phyloP scores from a whole-genome alignment of 2,113 vertebrate genomes.

The Elephas maximus region DNA sequence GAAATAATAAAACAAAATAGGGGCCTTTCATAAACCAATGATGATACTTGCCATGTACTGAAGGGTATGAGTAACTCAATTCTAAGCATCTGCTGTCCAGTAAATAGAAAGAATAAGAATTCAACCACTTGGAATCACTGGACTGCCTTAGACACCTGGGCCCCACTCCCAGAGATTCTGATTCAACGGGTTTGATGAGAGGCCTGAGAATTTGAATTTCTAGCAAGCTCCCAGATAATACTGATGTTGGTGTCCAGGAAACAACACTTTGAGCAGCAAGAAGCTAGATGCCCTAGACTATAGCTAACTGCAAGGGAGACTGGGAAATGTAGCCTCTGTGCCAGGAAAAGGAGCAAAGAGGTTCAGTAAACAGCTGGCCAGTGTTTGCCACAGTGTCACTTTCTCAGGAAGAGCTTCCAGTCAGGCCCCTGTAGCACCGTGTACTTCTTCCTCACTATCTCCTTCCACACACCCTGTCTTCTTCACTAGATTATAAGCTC shows the following conservation, averaged over 20 bases:
- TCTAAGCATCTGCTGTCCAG: not conserved
- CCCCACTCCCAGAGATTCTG: not conserved
- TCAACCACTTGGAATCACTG: not conserved
- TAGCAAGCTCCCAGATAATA: not conserved
- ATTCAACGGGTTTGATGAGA: not conserved
- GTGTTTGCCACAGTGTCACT: not conserved
- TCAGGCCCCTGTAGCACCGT: not conserved
- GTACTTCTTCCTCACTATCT: not conserved
- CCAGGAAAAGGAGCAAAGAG: not conserved
- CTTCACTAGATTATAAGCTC: not conserved
- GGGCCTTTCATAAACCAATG: not conserved
- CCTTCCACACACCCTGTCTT: not conserved
- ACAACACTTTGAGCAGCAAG: not conserved
- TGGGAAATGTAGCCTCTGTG: not conserved
- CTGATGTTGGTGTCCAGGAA: not conserved
- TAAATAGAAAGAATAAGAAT: not conserved
- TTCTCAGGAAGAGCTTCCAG: not conserved
- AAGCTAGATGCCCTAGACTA: not conserved
- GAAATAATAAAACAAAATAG: not conserved
- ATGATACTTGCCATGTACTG: not conserved
- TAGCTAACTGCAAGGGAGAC: not conserved
- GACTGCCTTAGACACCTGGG: not conserved
- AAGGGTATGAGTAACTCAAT: not conserved
- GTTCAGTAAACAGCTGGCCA: not conserved
- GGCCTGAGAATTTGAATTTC: not conserved